These are phyloP conservation scores for Tychaedon coryphoeus DNA, from an alignment of 2,113 vertebrate species.

Conservation along the genomic window DNA sequence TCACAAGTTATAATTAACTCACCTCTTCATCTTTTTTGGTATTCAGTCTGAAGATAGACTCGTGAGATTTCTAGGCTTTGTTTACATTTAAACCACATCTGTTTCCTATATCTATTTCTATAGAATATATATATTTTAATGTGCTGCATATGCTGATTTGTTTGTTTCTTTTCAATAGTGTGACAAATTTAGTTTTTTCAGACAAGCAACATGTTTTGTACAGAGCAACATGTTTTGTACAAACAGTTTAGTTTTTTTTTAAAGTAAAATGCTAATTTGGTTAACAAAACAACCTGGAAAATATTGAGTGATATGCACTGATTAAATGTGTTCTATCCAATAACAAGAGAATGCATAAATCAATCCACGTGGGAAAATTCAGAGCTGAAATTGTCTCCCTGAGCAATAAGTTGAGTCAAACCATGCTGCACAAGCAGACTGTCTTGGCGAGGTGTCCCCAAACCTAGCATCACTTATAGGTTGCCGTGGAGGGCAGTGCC, in stretches of 20 bases:
- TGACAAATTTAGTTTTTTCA: background rate
- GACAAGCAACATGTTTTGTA: background rate
- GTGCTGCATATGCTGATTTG: background rate
- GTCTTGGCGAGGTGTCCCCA: background rate
- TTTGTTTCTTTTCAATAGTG: background rate
- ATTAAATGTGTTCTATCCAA: background rate
- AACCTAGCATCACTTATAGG: accelerated
- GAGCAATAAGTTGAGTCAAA: background rate
- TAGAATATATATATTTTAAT: background rate
- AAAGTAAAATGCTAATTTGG: background rate
- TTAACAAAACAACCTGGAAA: background rate
- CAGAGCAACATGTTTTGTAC: background rate
- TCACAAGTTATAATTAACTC: background rate
- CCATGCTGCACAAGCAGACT: background rate
- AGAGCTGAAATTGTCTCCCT: background rate
- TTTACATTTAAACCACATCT: background rate
- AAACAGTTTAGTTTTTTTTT: background rate
- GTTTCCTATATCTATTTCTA: background rate
- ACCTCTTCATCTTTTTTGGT: background rate
- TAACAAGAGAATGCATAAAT: background rate
- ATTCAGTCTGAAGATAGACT: background rate
- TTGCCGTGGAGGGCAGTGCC: background rate
- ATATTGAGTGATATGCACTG: background rate
- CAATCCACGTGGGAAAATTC: background rate
- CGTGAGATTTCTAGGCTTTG: background rate